These are phyloP conservation scores for Pachliopta kotzebuea DNA, from an alignment of 2,888 invertebrate species.

Conservation along the genomic window DNA sequence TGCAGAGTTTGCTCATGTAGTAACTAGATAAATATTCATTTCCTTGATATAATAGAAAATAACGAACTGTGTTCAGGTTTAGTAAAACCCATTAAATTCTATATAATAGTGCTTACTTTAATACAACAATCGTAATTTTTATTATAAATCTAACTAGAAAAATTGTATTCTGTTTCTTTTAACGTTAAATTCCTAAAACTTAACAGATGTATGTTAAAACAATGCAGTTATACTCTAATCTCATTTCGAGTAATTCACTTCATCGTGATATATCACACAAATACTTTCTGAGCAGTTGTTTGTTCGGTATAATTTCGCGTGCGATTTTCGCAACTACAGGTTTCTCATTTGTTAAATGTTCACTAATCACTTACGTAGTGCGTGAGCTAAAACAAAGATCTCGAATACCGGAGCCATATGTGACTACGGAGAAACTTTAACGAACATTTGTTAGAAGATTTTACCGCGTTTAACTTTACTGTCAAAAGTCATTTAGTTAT, in stretches of 20 bases:
- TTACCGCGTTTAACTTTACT: no score
- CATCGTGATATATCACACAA: not conserved
- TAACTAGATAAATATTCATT: no score
- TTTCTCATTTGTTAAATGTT: slow-evolving; percentile 29
- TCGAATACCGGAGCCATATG: slow-evolving; percentile 3
- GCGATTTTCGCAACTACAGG: slow-evolving; percentile 30
- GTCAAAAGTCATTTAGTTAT: no score
- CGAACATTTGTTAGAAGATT: not conserved
- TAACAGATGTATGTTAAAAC: not conserved
- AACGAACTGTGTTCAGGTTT: no score
- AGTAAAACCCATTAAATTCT: no score
- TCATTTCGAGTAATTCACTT: not conserved
- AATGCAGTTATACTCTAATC: not conserved
- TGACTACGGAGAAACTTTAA: not conserved
- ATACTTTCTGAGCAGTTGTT: slow-evolving; percentile 30
- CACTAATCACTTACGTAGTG: slow-evolving; percentile 23
- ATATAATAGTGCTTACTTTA: no score
- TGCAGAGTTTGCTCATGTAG: no score
- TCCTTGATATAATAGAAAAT: no score
- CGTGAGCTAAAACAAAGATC: slow-evolving; percentile 2
- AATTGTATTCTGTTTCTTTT: no score
- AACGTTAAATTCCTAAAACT: not conserved
- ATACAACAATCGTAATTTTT: no score
- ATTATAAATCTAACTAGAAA: no score
- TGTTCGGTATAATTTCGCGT: slow-evolving; percentile 26